phyloP scores from a whole-genome alignment of 2,888 invertebrate genomes.

The Spatulosminthurus flaviceps region DNA sequence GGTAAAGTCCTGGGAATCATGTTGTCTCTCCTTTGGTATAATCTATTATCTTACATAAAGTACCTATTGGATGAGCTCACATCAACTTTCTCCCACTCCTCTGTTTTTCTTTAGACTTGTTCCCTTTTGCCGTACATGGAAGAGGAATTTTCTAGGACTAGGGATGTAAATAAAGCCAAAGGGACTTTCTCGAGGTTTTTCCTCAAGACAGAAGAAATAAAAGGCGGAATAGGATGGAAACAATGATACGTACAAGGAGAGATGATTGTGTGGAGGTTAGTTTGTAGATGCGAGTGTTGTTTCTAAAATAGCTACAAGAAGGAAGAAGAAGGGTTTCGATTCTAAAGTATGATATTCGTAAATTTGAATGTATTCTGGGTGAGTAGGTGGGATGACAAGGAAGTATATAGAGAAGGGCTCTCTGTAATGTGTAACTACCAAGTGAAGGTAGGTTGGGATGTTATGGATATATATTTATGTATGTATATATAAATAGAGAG shows the following conservation, averaged over 20 bases:
- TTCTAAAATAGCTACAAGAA: no score
- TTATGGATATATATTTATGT: no score
- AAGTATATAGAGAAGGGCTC: neutral
- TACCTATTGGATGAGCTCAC: neutral
- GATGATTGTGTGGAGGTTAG: neutral
- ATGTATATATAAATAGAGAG: no score
- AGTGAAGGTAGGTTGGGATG: no score
- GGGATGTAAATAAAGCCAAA: no score
- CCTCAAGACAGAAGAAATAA: no score
- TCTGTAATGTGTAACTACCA: no score
- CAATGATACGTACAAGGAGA: neutral
- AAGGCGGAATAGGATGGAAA: no score
- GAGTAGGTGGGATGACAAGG: conserved; percentile 18
- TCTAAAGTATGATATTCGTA: conserved; percentile 4
- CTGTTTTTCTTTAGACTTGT: neutral
- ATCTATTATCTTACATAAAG: conserved; percentile 9
- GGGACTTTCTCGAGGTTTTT: no score
- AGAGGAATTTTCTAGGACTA: neutral
- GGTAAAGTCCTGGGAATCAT: conserved; percentile 39
- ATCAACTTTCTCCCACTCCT: neutral
- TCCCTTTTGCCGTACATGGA: neutral
- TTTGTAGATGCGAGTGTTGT: neutral
- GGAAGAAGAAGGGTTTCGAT: neutral
- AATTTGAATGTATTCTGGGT: conserved; percentile 13
- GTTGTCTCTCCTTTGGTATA: conserved; percentile 23